These are phyloP conservation scores for Emydoidea blandingii DNA, from an alignment of 2,797 vertebrate genomes.

Conservation along the genomic window DNA sequence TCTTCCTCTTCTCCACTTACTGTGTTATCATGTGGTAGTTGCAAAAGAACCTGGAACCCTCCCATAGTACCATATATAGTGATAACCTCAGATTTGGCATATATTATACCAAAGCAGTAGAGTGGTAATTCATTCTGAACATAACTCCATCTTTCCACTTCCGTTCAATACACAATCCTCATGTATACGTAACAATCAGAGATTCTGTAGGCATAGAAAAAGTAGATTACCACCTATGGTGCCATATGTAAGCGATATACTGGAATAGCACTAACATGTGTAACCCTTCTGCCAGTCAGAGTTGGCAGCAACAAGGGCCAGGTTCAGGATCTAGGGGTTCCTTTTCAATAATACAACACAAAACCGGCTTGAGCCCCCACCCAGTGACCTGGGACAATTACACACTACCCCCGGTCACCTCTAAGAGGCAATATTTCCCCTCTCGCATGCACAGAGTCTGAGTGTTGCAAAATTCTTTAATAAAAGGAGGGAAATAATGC, in stretches of 20 bases:
- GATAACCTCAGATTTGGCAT: neutral
- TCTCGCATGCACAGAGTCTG: no score
- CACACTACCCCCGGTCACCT: no score
- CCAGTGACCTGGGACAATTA: no score
- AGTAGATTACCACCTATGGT: neutral
- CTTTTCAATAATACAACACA: no score
- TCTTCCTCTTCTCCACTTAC: neutral
- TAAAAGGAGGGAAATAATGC: no score
- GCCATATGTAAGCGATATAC: neutral
- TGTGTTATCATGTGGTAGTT: neutral
- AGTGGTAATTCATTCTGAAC: neutral
- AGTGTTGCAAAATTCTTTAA: no score
- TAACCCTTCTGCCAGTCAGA: no score
- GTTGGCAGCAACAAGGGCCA: no score
- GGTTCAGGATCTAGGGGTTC: no score
- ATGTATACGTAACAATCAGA: neutral
- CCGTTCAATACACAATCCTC: neutral
- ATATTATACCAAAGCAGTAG: neutral
- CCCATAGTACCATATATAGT: neutral
- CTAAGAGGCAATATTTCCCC: no score
- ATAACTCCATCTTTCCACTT: neutral
- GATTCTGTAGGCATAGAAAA: neutral
- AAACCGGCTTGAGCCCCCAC: no score
- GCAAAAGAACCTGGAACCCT: neutral
- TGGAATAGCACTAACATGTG: neutral